These are phyloP conservation scores for Baryphthengus martii DNA, from an alignment of 2,113 vertebrate species.

Conservation along the genomic window DNA sequence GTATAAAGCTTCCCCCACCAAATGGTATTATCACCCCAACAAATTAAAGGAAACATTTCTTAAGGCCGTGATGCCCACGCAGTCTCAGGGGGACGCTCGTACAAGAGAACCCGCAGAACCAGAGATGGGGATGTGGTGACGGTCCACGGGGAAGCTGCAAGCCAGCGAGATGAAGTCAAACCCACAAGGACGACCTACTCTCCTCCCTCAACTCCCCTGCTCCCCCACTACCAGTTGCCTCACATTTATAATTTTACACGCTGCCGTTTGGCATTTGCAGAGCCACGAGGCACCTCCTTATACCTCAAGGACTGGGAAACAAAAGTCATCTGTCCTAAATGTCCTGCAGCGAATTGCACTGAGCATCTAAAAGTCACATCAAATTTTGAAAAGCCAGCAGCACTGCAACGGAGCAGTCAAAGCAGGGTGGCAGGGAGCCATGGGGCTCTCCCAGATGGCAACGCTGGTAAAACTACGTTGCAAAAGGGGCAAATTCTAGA, in stretches of 20 bases:
- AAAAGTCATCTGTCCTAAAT: neutral
- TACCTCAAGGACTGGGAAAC: neutral
- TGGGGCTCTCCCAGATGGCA: neutral
- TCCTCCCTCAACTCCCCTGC: rapidly evolving
- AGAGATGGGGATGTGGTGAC: neutral
- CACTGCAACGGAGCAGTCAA: neutral
- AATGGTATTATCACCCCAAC: neutral
- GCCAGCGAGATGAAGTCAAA: neutral
- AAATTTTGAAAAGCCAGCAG: neutral
- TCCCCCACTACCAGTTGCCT: neutral
- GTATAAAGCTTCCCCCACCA: neutral
- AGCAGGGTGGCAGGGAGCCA: neutral
- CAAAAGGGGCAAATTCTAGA: neutral
- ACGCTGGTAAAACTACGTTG: rapidly evolving
- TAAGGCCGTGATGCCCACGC: neutral
- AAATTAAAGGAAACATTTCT: constrained; percentile 1
- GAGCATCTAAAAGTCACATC: neutral
- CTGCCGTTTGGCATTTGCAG: neutral
- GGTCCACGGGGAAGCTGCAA: neutral
- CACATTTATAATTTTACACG: neutral
- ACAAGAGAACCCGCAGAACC: neutral
- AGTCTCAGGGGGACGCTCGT: neutral
- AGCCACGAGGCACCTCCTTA: neutral
- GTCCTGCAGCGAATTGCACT: neutral
- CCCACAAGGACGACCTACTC: rapidly evolving